These are phyloP conservation scores for Gymnoscelis rufifasciata DNA, from an alignment of 2,888 invertebrate species.

Conservation along the genomic window DNA sequence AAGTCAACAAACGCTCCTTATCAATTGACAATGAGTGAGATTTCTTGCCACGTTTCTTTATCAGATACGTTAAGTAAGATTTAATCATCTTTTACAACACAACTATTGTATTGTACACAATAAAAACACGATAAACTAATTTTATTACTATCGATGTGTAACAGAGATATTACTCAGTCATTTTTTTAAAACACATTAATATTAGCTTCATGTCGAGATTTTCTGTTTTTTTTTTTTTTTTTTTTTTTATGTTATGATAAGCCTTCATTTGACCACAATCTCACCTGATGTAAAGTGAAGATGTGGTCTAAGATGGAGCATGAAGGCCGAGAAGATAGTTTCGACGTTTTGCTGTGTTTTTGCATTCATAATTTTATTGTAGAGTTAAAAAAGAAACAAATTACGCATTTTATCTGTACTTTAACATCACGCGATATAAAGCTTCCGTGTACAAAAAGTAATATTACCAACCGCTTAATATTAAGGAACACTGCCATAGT, in stretches of 20 bases:
- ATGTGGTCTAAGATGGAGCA: too few species aligned
- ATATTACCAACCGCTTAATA: conserved; percentile 1
- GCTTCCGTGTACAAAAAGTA: not conserved
- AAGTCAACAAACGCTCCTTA: conserved; percentile 51
- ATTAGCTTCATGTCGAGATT: too few species aligned
- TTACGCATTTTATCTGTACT: not conserved
- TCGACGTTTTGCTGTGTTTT: too few species aligned
- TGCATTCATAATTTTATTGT: too few species aligned
- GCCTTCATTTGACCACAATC: too few species aligned
- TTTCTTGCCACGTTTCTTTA: conserved; percentile 45
- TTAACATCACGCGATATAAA: not conserved
- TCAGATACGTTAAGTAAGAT: conserved; percentile 45
- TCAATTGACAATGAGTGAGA: conserved; percentile 41
- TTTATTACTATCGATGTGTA: too few species aligned
- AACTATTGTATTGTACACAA: not conserved
- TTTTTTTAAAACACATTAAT: too few species aligned
- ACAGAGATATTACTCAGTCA: too few species aligned
- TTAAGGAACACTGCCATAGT: conserved; percentile 28
- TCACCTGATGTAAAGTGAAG: too few species aligned
- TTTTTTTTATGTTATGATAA: too few species aligned
- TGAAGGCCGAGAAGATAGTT: too few species aligned
- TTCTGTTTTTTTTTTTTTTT: too few species aligned
- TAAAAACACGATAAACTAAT: not conserved
- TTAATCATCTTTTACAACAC: conserved; percentile 21
- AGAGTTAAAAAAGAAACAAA: not conserved